A percentile compares a stretch with the other conserved stretches of the same genome.
These are phyloP conservation scores for Lasioglossum villosulum DNA, from an alignment of 2,888 invertebrate genomes.

Conservation along the genomic window DNA sequence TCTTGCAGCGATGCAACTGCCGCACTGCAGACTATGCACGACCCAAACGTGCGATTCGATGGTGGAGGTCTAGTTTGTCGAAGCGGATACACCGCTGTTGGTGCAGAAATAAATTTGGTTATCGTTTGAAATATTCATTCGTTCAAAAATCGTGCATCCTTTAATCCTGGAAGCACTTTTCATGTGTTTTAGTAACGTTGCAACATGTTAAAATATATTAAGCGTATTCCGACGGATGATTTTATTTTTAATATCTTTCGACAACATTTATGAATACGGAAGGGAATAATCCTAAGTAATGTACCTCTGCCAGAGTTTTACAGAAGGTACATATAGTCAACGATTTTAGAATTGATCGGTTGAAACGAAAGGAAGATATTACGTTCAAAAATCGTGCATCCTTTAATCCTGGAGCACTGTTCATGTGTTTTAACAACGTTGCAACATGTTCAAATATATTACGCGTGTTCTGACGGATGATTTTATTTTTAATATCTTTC, in stretches of 20 bases:
- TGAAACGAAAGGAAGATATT: not conserved
- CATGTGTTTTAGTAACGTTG: not conserved
- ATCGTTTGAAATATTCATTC: not conserved
- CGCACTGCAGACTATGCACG: constrained; percentile 23
- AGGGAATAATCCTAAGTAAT: too few relatives aligned
- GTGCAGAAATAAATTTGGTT: not conserved
- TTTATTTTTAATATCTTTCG: too few relatives aligned
- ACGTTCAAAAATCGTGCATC: not conserved
- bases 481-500: too few relatives aligned
- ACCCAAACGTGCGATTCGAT: not conserved
- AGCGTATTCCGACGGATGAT: too few relatives aligned
- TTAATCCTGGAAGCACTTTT: not conserved
- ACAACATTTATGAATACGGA: too few relatives aligned
- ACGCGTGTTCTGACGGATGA: too few relatives aligned
- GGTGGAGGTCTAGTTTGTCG: not conserved
- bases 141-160: not conserved
- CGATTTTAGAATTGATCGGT: not conserved
- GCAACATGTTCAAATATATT: too few relatives aligned
- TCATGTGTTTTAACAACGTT: not conserved
- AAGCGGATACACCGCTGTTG: not conserved
- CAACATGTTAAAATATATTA: not conserved
- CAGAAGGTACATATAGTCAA: too few relatives aligned
- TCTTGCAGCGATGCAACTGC: constrained; percentile 20
- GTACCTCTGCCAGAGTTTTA: too few relatives aligned
- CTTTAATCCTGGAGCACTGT: not conserved